Percentiles rank a stretch among this genome's conserved stretches.
These are phyloP conservation scores for Tiliacea citrago DNA, from an alignment of 2,888 invertebrate genomes.

Conservation along the genomic window DNA sequence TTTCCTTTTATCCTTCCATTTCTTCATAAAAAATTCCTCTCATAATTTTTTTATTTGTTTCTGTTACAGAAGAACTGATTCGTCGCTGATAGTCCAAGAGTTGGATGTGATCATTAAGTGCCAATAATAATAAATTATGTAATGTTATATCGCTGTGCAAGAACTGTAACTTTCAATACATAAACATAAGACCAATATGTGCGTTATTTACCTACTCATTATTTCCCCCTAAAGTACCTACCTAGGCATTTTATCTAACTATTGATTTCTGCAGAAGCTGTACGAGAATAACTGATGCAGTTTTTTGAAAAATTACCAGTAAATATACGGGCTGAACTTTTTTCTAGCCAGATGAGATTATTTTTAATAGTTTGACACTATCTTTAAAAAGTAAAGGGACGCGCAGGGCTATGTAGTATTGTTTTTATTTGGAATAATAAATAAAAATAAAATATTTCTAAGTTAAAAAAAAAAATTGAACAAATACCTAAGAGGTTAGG, in stretches of 20 bases:
- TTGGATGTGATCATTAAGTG: slow-evolving; percentile 59
- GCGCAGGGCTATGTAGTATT: too few species aligned
- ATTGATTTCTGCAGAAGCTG: neutral
- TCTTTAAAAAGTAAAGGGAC: too few species aligned
- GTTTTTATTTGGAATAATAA: too few species aligned
- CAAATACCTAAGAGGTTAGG: too few species aligned
- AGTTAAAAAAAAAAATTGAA: too few species aligned
- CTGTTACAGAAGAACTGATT: slow-evolving; percentile 65
- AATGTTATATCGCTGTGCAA: slow-evolving; percentile 44
- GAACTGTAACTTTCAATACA: slow-evolving; percentile 60
- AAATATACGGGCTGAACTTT: neutral
- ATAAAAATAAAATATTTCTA: too few species aligned
- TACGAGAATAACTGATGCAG: neutral
- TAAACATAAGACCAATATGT: slow-evolving; percentile 32
- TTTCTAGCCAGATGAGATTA: too few species aligned
- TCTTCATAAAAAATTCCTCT: neutral
- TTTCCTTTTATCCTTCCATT: neutral
- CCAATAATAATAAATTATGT: slow-evolving; percentile 63
- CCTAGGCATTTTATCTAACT: neutral
- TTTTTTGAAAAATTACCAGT: neutral
- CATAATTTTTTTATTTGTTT: slow-evolving; percentile 2
- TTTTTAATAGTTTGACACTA: too few species aligned
- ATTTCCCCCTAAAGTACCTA: neutral
- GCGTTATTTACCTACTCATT: slow-evolving; percentile 15
- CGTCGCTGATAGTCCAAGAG: slow-evolving; percentile 36